Percentiles rank a stretch among this genome's conserved stretches.
phyloP scores from a whole-genome alignment of 1,140 invertebrate genomes.

The Musca vetustissima region DNA sequence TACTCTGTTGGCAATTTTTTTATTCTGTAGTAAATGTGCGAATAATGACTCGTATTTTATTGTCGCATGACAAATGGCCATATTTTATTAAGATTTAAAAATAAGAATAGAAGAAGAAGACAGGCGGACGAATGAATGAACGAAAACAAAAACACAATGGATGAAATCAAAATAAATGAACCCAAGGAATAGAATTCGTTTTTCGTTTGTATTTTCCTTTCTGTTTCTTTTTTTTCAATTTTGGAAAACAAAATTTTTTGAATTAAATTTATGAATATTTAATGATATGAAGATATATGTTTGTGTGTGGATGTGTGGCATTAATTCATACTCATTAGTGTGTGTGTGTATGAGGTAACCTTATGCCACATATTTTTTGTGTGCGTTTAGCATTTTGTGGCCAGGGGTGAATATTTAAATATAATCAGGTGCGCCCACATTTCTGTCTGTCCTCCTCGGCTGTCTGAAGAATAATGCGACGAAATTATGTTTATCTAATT shows the following conservation, averaged over 20 bases:
- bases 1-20: too few species aligned
- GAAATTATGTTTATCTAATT: too few species aligned
- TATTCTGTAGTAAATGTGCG: slow-evolving; percentile 6
- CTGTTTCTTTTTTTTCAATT: too few species aligned
- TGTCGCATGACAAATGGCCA: slow-evolving; percentile 18
- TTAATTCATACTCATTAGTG: too few species aligned
- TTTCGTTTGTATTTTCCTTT: neutral
- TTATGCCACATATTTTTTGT: too few species aligned
- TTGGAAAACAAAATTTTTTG: neutral
- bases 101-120: neutral
- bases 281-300: slow-evolving; percentile 11
- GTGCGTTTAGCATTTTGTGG: too few species aligned
- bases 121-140: neutral
- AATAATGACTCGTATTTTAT: slow-evolving; percentile 13
- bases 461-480: too few species aligned
- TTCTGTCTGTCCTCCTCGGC: too few species aligned
- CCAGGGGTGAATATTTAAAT: too few species aligned
- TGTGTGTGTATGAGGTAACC: too few species aligned
- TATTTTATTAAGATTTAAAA: slow-evolving; percentile 16
- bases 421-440: too few species aligned
- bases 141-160: too few species aligned
- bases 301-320: neutral
- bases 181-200: neutral
- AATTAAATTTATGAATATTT: slow-evolving; percentile 10
- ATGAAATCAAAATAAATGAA: slow-evolving; percentile 20